These are phyloP conservation scores for Baryphthengus martii DNA, from an alignment of 2,113 vertebrate genomes.

Conservation along the genomic window DNA sequence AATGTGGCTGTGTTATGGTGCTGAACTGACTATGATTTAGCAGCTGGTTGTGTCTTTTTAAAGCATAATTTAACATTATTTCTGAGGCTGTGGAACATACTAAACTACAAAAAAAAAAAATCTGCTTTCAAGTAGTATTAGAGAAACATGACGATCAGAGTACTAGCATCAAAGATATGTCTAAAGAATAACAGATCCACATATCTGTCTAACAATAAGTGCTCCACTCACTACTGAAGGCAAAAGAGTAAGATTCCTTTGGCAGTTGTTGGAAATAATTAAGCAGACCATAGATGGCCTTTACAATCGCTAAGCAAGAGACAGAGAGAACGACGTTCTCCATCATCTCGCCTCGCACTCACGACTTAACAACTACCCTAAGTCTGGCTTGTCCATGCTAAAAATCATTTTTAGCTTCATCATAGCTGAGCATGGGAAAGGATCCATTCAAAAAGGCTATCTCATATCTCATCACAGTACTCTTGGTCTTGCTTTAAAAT, in stretches of 20 bases:
- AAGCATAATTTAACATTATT: conserved; percentile 35
- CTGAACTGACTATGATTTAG: conserved; percentile 12
- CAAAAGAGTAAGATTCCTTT: conserved; percentile 24
- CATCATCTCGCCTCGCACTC: rapidly evolving
- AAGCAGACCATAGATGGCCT: not conserved
- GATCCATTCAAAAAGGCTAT: not conserved
- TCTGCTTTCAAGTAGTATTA: conserved; percentile 45
- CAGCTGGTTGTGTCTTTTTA: conserved; percentile 6
- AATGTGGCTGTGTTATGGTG: not conserved
- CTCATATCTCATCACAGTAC: not conserved
- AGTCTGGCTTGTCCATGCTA: rapidly evolving
- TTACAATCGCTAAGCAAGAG: not conserved
- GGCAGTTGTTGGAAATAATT: conserved; percentile 48
- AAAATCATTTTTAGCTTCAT: not conserved
- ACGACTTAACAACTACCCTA: not conserved
- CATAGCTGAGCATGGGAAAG: not conserved
- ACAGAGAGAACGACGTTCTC: not conserved
- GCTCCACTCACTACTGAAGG: not conserved
- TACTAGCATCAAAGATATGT: conserved; percentile 40
- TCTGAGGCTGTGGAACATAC: conserved; percentile 21
- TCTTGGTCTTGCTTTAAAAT: conserved; percentile 37
- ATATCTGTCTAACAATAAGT: not conserved
- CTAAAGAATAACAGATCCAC: conserved; percentile 39
- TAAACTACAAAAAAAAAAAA: conserved; percentile 45
- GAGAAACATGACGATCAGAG: conserved; percentile 25